Conservation (phyloP, 2,113 vertebrate species). For the Micromys minutus region DNA sequence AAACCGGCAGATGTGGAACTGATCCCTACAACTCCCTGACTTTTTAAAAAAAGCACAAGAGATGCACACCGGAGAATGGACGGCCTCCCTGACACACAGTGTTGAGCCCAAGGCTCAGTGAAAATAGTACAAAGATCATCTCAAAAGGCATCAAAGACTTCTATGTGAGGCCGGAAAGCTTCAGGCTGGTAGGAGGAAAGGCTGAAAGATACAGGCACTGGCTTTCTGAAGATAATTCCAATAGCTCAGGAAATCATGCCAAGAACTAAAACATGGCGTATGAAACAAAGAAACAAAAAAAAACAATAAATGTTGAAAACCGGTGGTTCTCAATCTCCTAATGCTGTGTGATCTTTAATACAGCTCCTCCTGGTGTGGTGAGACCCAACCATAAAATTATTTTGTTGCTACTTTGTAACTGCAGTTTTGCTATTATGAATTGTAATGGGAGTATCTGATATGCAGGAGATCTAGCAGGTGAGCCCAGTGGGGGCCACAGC, state of each 20-base stretch:
- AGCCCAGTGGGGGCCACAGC: rapidly evolving
- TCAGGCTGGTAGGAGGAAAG: neutral
- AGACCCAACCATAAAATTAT: neutral
- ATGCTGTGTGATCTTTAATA: neutral
- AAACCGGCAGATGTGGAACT: no score
- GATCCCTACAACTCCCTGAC: neutral
- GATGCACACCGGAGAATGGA: neutral
- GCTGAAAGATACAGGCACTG: neutral
- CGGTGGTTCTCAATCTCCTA: neutral
- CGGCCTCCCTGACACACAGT: neutral
- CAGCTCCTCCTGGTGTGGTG: neutral
- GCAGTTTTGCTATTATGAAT: neutral
- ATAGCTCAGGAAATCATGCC: neutral
- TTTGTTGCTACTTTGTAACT: neutral
- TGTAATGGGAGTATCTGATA: neutral
- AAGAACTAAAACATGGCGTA: neutral
- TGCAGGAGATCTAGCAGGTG: no score
- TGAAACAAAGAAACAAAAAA: neutral
- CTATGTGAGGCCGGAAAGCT: no score
- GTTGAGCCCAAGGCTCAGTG: neutral
- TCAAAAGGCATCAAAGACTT: neutral
- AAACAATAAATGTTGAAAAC: neutral
- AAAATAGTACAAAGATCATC: neutral
- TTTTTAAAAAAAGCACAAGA: neutral
- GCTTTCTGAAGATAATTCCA: neutral